phyloP scores from a whole-genome alignment of 2,113 vertebrate genomes.

The Deroptyus accipitrinus region DNA sequence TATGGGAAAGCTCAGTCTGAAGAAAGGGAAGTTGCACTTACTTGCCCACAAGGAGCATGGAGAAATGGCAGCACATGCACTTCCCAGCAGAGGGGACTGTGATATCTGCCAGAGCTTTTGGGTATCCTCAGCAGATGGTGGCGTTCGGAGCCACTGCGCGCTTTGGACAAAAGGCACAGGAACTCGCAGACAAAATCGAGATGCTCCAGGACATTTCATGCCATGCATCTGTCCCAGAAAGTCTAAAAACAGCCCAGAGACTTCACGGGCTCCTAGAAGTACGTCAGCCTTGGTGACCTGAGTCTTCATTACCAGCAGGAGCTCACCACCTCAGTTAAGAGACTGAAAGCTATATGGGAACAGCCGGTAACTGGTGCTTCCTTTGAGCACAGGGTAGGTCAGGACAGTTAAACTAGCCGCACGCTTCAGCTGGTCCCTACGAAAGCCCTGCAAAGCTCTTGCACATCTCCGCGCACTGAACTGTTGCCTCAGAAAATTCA shows the following conservation, averaged over 20 bases:
- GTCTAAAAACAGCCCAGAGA: constrained; percentile 21
- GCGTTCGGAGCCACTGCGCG: background rate
- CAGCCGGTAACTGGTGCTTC: background rate
- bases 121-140: background rate
- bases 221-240: background rate
- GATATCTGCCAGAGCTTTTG: background rate
- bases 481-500: background rate
- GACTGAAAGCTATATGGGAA: background rate
- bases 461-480: fast-evolving
- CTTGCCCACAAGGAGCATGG: background rate
- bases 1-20: background rate
- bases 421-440: background rate
- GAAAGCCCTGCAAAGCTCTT: background rate
- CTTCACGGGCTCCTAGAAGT: background rate
- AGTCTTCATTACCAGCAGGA: constrained; percentile 15
- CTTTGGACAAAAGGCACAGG: background rate
- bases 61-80: fast-evolving
- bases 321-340: background rate
- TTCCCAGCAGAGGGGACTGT: background rate
- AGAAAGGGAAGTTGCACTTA: background rate
- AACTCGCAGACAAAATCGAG: background rate
- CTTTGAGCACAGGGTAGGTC: background rate
- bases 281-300: fast-evolving
- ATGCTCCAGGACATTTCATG: background rate
- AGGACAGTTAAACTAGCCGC: background rate